Conservation (phyloP, 2,797 vertebrate species). For the Pangasius djambal region DNA sequence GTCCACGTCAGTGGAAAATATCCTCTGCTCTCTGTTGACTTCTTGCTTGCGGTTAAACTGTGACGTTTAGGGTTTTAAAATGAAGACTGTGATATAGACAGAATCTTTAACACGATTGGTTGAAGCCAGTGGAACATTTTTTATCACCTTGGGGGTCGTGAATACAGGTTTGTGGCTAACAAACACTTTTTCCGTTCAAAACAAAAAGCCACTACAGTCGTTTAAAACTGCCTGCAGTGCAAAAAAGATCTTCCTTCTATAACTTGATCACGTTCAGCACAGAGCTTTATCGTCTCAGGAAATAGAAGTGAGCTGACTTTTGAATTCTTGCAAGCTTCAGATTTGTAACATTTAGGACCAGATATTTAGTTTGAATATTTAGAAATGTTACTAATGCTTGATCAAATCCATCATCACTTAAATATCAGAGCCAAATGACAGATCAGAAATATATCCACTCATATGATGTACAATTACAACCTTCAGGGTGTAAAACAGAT, state of each 20-base stretch:
- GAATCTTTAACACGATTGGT: slow-evolving; percentile 19
- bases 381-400: neutral
- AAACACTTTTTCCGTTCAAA: neutral
- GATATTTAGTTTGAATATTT: neutral
- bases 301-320: neutral
- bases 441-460: neutral
- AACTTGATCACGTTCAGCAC: neutral
- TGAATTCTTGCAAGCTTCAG: neutral
- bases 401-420: neutral
- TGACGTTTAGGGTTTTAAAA: neutral
- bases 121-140: slow-evolving; percentile 12
- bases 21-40: too few species aligned
- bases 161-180: neutral
- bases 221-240: neutral
- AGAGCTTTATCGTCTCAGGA: neutral
- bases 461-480: neutral
- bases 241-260: neutral
- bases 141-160: neutral
- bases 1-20: too few species aligned
- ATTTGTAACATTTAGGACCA: neutral
- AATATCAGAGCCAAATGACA: neutral
- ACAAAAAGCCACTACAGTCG: neutral
- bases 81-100: neutral
- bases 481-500: neutral
- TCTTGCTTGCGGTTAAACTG: too few species aligned